phyloP scores from a whole-genome alignment of 2,888 invertebrate genomes.

The Agonopterix arenella region DNA sequence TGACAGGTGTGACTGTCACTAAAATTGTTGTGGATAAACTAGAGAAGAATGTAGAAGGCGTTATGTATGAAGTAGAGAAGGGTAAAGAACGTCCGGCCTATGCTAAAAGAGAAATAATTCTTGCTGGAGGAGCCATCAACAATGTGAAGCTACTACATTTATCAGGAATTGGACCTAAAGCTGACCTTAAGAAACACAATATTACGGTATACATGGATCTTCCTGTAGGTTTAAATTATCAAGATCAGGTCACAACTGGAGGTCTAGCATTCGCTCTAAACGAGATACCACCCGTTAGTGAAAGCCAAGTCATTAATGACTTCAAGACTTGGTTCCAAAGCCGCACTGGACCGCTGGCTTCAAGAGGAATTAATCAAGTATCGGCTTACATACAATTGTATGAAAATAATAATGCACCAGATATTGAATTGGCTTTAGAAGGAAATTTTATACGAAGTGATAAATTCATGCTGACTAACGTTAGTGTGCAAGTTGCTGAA shows the following conservation, averaged over 20 bases:
- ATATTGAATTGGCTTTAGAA: slow-evolving; percentile 58
- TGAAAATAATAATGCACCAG: slow-evolving; percentile 60
- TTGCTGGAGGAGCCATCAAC: slow-evolving; percentile 63
- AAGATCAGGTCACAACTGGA: slow-evolving; percentile 66
- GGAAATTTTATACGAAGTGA: slow-evolving; percentile 67
- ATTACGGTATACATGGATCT: slow-evolving; percentile 47
- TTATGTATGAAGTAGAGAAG: slow-evolving; percentile 58
- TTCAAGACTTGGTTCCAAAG: slow-evolving; percentile 68
- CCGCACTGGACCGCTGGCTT: slow-evolving; percentile 56
- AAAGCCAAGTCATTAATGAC: slow-evolving; percentile 51
- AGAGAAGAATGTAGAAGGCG: slow-evolving; percentile 57
- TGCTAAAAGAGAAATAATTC: slow-evolving; percentile 59
- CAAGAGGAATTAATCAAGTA: slow-evolving; percentile 63
- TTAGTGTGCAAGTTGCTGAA: slow-evolving; percentile 57
- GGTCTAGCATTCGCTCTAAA: slow-evolving; percentile 57
- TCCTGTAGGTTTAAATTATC: slow-evolving; percentile 63
- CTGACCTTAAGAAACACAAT: slow-evolving; percentile 52
- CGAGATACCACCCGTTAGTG: slow-evolving; percentile 47
- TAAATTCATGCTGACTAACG: slow-evolving; percentile 64
- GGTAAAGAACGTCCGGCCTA: slow-evolving; percentile 59
- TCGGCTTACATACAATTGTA: slow-evolving; percentile 66
- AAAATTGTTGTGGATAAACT: slow-evolving; percentile 55
- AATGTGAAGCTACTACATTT: slow-evolving; percentile 60
- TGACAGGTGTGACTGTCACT: slow-evolving; percentile 59
- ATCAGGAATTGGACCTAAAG: slow-evolving; percentile 60